Evolutionary conservation across 2,797 vertebrate genomes (phyloP).

Genomic region (Oryzias dopingdopingensis): DNA sequence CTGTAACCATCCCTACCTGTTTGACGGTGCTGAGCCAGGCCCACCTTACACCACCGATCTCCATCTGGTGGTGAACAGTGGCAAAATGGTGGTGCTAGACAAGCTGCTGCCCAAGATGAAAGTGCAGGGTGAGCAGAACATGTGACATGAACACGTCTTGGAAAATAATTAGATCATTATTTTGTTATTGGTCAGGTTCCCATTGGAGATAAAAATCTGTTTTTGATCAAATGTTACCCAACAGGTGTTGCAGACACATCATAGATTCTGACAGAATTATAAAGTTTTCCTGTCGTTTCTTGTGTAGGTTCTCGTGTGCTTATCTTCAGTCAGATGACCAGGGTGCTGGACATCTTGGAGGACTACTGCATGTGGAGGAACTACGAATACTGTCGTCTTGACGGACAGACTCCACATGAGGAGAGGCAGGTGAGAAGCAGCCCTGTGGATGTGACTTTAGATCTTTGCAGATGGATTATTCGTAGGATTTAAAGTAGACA

Average conservation of each 20-base stretch:
- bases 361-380: slow-evolving; percentile 99
- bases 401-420: slow-evolving; percentile 96
- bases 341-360: slow-evolving; percentile 96
- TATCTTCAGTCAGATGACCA: slow-evolving; percentile 99
- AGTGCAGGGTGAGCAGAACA: slow-evolving; percentile 82
- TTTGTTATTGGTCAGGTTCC: background rate
- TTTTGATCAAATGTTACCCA: background rate
- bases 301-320: slow-evolving; percentile 89
- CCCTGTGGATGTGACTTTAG: background rate
- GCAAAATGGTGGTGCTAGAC: slow-evolving; percentile 96
- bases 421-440: slow-evolving; percentile 89
- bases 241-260: background rate
- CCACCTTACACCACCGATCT: slow-evolving; percentile 97
- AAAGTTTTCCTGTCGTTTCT: background rate
- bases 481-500: too few relatives aligned
- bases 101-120: slow-evolving; percentile 94
- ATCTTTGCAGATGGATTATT: too few relatives aligned
- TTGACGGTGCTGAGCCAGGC: slow-evolving; percentile 95
- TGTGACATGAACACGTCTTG: too few relatives aligned
- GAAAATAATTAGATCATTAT: background rate
- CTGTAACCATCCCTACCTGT: slow-evolving; percentile 97
- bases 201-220: background rate
- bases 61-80: slow-evolving; percentile 95
- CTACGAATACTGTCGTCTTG: slow-evolving; percentile 92
- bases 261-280: too few relatives aligned